Conservation (phyloP, 1,140 invertebrate species). For the Bombus impatiens region DNA sequence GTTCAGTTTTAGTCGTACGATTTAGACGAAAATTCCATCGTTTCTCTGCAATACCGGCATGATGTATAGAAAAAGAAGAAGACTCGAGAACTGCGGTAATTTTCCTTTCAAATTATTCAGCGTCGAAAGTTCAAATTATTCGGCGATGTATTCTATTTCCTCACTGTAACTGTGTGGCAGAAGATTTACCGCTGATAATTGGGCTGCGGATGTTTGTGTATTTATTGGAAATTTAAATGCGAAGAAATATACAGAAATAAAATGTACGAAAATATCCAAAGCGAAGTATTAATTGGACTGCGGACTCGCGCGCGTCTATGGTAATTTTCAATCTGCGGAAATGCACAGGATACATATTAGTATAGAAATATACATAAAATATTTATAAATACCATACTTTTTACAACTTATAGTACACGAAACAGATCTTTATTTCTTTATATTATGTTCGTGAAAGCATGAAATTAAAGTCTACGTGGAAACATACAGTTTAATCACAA, state of each 20-base stretch:
- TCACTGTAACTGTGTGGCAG: not conserved
- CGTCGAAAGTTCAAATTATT: not conserved
- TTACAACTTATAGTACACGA: too few species aligned
- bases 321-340: too few species aligned
- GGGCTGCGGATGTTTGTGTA: not conserved
- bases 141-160: not conserved
- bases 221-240: not conserved
- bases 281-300: too few species aligned
- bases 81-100: not conserved
- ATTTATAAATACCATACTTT: too few species aligned
- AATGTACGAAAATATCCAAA: not conserved
- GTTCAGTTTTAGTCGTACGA: conserved; percentile 28
- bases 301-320: too few species aligned
- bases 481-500: too few species aligned
- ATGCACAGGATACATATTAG: too few species aligned
- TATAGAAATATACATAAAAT: too few species aligned
- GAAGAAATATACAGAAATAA: too few species aligned
- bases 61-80: not conserved
- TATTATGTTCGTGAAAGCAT: too few species aligned
- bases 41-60: not conserved
- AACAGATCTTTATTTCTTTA: too few species aligned
- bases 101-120: not conserved
- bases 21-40: conserved; percentile 26
- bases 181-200: not conserved
- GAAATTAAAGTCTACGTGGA: too few species aligned